These are phyloP conservation scores for Laupala kohalensis DNA, from an alignment of 1,140 invertebrate species.

Conservation along the genomic window DNA sequence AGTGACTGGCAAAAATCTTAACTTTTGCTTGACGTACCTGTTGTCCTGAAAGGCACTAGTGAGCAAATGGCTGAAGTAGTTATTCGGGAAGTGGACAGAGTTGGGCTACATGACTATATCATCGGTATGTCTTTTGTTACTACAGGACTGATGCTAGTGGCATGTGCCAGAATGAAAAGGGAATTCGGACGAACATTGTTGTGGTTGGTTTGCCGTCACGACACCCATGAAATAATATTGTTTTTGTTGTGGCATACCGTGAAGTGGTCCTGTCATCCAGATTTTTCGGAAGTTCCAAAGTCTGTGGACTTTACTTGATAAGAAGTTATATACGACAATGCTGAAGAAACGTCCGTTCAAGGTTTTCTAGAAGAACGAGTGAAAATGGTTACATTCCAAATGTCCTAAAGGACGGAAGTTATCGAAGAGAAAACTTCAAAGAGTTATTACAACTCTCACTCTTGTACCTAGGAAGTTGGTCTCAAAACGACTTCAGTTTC, in stretches of 20 bases:
- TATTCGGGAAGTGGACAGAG: neutral
- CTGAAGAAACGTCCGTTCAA: neutral
- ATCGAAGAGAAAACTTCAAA: neutral
- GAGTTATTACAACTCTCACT: conserved; percentile 2
- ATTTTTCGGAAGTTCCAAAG: conserved; percentile 13
- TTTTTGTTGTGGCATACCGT: conserved; percentile 4
- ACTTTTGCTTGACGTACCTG: conserved; percentile 2
- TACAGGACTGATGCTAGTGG: conserved; percentile 10
- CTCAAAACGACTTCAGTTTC: conserved; percentile 6
- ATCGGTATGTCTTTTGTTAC: conserved; percentile 11
- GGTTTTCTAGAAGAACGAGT: conserved; percentile 4
- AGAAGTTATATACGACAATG: conserved; percentile 14
- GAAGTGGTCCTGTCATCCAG: conserved; percentile 13
- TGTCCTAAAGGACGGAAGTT: neutral
- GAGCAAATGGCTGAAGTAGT: conserved; percentile 10
- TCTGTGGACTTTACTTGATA: conserved; percentile 11
- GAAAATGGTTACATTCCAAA: conserved; percentile 12
- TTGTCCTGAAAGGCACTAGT: conserved; percentile 11
- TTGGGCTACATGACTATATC: neutral
- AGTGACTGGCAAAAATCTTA: neutral
- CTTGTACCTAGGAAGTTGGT: conserved; percentile 5
- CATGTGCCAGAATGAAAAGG: conserved; percentile 5
- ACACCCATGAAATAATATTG: conserved; percentile 6
- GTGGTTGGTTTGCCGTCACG: conserved; percentile 11
- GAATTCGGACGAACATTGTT: conserved; percentile 7